These are phyloP conservation scores for Calliphora vomitoria DNA, from an alignment of 2,888 invertebrate species.

Conservation along the genomic window DNA sequence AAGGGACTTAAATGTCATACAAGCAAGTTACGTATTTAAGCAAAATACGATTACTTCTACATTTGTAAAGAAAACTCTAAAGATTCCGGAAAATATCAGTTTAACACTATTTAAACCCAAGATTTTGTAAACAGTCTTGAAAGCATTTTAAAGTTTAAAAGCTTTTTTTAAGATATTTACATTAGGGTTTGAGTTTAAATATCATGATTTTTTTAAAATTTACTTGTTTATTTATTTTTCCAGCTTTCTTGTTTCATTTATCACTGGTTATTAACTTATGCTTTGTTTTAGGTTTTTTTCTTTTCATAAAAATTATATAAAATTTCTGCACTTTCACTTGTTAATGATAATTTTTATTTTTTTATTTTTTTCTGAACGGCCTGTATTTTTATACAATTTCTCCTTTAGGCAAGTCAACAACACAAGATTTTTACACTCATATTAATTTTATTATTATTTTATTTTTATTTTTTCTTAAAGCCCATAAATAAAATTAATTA, in stretches of 20 bases:
- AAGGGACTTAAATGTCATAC: too few species aligned
- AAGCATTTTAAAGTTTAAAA: too few species aligned
- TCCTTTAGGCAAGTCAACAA: constrained; percentile 15
- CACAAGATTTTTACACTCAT: constrained; percentile 5
- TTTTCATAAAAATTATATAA: constrained; percentile 67
- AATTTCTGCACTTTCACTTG: constrained; percentile 73
- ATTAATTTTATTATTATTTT: not conserved
- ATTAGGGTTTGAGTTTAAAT: too few species aligned
- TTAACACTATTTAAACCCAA: too few species aligned
- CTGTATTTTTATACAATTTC: constrained; percentile 33
- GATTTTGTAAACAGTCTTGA: too few species aligned
- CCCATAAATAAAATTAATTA: not conserved
- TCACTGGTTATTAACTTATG: constrained; percentile 38
- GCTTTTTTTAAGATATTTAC: too few species aligned
- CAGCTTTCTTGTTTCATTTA: constrained; percentile 51
- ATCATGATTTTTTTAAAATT: not conserved
- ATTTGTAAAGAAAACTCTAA: not conserved
- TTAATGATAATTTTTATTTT: constrained; percentile 31
- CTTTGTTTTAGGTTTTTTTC: constrained; percentile 43
- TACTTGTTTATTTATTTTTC: constrained; percentile 17
- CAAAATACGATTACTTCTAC: too few species aligned
- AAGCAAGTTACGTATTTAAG: too few species aligned
- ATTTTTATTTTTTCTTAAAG: not conserved
- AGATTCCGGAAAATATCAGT: constrained; percentile 34
- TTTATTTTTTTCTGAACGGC: constrained; percentile 5